Evolutionary conservation across 2,113 vertebrate genomes (phyloP).

Genomic region (Oncorhynchus kisutch): DNA sequence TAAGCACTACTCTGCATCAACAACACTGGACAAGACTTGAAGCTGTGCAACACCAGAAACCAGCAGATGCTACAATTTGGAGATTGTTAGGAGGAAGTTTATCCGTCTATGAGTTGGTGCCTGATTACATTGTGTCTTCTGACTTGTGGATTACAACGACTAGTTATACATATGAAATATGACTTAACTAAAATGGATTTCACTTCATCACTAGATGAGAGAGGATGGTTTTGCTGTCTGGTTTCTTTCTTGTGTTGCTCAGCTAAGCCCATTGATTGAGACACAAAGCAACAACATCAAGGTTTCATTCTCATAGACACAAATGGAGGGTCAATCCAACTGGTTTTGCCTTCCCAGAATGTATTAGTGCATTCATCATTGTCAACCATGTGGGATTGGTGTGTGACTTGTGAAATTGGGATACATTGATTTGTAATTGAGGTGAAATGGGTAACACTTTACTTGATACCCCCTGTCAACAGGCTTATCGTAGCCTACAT

Average conservation of each 20-base stretch:
- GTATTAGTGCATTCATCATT: neutral
- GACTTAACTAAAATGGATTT: neutral
- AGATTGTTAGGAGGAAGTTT: neutral
- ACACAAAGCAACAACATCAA: conserved; percentile 35
- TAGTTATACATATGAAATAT: neutral
- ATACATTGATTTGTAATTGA: neutral
- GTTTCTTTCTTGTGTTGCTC: conserved; percentile 59
- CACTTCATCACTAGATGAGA: neutral
- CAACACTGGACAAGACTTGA: conserved; percentile 3
- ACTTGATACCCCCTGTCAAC: neutral
- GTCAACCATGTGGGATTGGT: neutral
- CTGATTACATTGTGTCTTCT: neutral
- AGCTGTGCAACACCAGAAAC: conserved; percentile 53
- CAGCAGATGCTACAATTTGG: conserved; percentile 21
- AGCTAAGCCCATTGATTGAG: conserved; percentile 44
- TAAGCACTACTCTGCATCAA: neutral
- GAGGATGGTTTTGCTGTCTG: conserved; percentile 14
- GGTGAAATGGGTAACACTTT: neutral
- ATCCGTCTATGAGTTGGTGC: neutral
- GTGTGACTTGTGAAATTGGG: neutral
- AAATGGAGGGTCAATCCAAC: conserved; percentile 70
- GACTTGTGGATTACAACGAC: neutral
- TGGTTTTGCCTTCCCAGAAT: conserved; percentile 41
- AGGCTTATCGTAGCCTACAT: neutral
- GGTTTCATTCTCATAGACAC: conserved; percentile 63